Conservation (phyloP, 2,888 invertebrate species). For the Ligdia adustata region DNA sequence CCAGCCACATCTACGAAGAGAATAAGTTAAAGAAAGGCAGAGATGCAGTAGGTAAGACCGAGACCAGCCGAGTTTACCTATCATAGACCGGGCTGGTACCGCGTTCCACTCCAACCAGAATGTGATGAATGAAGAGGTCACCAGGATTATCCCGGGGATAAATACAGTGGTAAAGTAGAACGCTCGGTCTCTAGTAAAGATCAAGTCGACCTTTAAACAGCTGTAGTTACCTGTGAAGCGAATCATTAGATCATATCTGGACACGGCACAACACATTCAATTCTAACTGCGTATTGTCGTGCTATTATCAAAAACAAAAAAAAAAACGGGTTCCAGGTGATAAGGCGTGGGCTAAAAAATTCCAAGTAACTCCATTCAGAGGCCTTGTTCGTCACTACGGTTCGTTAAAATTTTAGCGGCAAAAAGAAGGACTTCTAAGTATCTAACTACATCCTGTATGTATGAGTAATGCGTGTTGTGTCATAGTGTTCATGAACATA, state of each 20-base stretch:
- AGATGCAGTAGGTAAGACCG: conserved; percentile 69
- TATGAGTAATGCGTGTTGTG: conserved; percentile 83
- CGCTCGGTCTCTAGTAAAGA: conserved; percentile 94
- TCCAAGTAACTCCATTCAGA: conserved; percentile 84
- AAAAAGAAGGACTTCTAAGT: conserved; percentile 57
- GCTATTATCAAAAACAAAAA: conserved; percentile 44
- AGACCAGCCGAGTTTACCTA: conserved; percentile 86
- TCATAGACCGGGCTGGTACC: conserved; percentile 95
- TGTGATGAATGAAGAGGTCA: conserved; percentile 93
- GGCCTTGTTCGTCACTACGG: conserved; percentile 78
- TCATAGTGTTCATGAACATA: conserved; percentile 62
- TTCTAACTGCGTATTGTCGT: conserved; percentile 36
- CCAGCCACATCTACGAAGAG: conserved; percentile 67
- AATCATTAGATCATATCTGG: conserved; percentile 65
- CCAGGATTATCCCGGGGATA: conserved; percentile 95
- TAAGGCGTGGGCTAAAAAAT: conserved; percentile 59
- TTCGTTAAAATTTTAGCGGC: conserved; percentile 54
- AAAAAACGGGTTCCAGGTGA: conserved; percentile 48
- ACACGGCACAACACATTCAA: conserved; percentile 40
- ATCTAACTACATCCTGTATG: conserved; percentile 74
- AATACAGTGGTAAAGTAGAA: conserved; percentile 96
- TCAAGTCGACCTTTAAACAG: conserved; percentile 93
- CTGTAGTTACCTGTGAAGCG: conserved; percentile 92
- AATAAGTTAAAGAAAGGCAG: conserved; percentile 42
- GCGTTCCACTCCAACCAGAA: conserved; percentile 97